A percentile compares a stretch with the other conserved stretches of the same genome.
Evolutionary conservation across 1,140 invertebrate genomes (phyloP).

Genomic region (Trachymyrmex cornetzi): DNA sequence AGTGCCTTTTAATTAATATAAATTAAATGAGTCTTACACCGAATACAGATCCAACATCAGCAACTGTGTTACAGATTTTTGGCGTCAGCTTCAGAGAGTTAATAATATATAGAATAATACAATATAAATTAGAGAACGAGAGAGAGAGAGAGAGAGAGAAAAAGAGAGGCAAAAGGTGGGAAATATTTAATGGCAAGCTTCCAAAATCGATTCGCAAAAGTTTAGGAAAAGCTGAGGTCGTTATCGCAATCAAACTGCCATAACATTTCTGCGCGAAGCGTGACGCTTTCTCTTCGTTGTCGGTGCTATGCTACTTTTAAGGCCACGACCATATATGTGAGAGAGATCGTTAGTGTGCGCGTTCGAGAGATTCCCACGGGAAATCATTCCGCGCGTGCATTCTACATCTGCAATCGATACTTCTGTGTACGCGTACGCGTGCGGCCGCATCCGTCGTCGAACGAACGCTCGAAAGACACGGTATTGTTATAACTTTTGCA

Average conservation of each 20-base stretch:
- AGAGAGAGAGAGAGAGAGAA: background rate
- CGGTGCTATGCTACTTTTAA: constrained; percentile 55
- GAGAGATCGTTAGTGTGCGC: constrained; percentile 25
- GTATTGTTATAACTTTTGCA: constrained; percentile 59
- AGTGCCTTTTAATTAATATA: too few relatives aligned
- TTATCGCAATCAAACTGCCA: constrained; percentile 33
- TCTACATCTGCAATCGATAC: constrained; percentile 60
- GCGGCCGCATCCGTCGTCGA: constrained; percentile 12
- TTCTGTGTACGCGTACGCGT: constrained; percentile 1
- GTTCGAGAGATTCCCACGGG: constrained; percentile 76
- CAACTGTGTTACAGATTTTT: too few relatives aligned
- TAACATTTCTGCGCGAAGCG: constrained; percentile 48
- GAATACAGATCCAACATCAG: too few relatives aligned
- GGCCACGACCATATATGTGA: background rate
- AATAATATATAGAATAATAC: background rate
- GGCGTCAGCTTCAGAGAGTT: background rate
- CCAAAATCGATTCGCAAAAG: constrained; percentile 17
- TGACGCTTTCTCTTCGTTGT: constrained; percentile 48
- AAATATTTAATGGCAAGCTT: background rate
- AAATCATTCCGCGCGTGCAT: constrained; percentile 79
- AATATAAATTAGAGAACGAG: background rate
- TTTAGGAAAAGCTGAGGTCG: background rate
- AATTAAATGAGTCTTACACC: too few relatives aligned
- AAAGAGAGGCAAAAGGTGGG: background rate
- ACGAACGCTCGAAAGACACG: constrained; percentile 50